Evolutionary conservation across 2,888 invertebrate genomes (phyloP).

Genomic region (Aromia moschata): DNA sequence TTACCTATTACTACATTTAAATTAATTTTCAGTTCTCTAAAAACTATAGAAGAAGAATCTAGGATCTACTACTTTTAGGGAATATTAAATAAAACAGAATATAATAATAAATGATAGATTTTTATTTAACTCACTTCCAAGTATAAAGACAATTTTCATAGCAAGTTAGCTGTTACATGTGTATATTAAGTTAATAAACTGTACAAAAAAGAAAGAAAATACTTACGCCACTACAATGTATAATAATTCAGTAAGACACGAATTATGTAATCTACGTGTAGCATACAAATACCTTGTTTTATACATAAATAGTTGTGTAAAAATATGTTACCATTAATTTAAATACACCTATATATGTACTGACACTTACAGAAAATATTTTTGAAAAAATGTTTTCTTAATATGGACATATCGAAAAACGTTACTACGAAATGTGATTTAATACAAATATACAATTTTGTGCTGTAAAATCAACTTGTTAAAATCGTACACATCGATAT

Average conservation of each 20-base stretch:
- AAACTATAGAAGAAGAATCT: no score
- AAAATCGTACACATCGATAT: slow-evolving; percentile 7
- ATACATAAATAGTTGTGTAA: slow-evolving; percentile 54
- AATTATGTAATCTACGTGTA: slow-evolving; percentile 35
- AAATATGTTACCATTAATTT: slow-evolving; percentile 54
- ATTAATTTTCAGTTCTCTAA: no score
- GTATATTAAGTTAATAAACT: no score
- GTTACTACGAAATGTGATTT: slow-evolving; percentile 28
- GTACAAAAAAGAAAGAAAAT: slow-evolving; percentile 36
- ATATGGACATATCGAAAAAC: slow-evolving; percentile 28
- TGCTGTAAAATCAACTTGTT: slow-evolving; percentile 24
- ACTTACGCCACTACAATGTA: slow-evolving; percentile 20
- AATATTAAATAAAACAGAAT: background rate
- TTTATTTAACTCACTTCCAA: slow-evolving; percentile 49
- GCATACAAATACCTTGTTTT: slow-evolving; percentile 42
- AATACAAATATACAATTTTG: slow-evolving; percentile 35
- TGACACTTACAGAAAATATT: slow-evolving; percentile 43
- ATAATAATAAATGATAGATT: slow-evolving; percentile 33
- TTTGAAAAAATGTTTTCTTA: slow-evolving; percentile 26
- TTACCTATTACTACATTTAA: no score
- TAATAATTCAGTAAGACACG: slow-evolving; percentile 30
- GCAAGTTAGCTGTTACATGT: slow-evolving; percentile 39
- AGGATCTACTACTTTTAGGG: no score
- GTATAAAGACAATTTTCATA: slow-evolving; percentile 47
- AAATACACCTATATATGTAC: slow-evolving; percentile 48